phyloP scores from a whole-genome alignment of 2,113 vertebrate genomes.

The Bucco capensis region DNA sequence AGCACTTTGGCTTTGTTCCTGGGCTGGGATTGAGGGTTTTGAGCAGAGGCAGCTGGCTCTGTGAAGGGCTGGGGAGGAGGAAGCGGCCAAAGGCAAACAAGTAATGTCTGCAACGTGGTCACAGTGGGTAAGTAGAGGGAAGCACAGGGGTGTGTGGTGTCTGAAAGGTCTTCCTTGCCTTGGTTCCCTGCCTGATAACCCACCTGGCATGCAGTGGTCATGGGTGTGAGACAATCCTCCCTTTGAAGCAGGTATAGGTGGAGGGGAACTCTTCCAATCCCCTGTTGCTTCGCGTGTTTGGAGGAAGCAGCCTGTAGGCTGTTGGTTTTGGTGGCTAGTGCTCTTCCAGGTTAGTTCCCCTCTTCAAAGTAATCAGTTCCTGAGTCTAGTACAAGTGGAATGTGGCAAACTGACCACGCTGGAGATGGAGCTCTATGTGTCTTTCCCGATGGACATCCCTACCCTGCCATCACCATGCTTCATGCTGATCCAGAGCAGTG shows the following conservation, averaged over 20 bases:
- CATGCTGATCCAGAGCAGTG: fast-evolving
- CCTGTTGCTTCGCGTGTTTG: fast-evolving
- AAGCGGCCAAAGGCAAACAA: neutral
- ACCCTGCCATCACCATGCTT: neutral
- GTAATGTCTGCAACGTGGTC: fast-evolving
- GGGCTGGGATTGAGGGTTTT: slow-evolving; percentile 7
- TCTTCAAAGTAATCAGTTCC: neutral
- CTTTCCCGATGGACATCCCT: neutral
- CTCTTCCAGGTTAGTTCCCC: neutral
- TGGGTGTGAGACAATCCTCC: neutral
- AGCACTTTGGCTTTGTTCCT: slow-evolving; percentile 45
- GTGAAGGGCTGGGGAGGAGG: neutral
- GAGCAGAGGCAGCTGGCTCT: slow-evolving; percentile 60
- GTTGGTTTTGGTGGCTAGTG: neutral
- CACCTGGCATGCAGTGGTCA: neutral
- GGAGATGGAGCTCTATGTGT: neutral
- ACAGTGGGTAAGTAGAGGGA: neutral
- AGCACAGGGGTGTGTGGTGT: neutral
- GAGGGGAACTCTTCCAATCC: neutral
- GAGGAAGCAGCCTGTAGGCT: neutral
- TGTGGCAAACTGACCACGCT: neutral
- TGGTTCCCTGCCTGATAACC: neutral
- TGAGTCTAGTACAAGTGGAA: neutral
- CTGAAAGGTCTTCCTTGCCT: neutral
- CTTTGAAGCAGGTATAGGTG: neutral